Evolutionary conservation across 2,888 invertebrate species (phyloP).

Genomic region (Micropterix aruncella): DNA sequence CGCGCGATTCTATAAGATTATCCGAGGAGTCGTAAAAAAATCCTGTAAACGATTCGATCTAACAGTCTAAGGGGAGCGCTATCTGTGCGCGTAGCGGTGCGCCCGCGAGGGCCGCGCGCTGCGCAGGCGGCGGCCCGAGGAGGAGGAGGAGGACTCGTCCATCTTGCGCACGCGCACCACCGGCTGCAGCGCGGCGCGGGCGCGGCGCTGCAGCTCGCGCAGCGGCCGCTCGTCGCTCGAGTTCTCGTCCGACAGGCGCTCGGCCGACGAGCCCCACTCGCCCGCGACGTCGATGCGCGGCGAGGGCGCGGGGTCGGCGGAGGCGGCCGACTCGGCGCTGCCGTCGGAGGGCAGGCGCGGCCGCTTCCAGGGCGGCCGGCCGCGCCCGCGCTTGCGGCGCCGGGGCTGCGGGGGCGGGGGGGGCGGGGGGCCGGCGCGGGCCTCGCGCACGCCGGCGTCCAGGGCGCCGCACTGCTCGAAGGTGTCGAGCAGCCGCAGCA

Average conservation of each 20-base stretch:
- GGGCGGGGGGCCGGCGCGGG: conserved; percentile 16
- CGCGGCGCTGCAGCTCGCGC: conserved; percentile 10
- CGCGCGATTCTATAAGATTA: no score
- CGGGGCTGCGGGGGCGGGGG: conserved; percentile 26
- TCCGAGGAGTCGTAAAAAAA: no score
- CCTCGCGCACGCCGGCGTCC: conserved; percentile 24
- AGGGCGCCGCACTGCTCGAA: conserved; percentile 31
- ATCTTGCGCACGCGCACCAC: conserved; percentile 53
- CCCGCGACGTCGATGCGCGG: conserved; percentile 12
- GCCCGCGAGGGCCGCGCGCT: conserved; percentile 17
- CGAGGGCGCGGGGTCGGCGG: conserved; percentile 10
- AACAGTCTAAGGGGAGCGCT: no score
- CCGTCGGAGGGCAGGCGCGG: conserved; percentile 21
- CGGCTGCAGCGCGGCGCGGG: conserved; percentile 38
- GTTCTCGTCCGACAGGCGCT: conserved; percentile 3
- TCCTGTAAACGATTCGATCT: no score
- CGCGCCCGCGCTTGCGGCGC: conserved; percentile 60
- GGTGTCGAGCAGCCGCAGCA: conserved; percentile 29
- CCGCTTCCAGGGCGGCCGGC: conserved; percentile 64
- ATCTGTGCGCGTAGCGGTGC: conserved; percentile 16
- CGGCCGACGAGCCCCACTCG: conserved; percentile 8
- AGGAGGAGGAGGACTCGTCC: conserved; percentile 22
- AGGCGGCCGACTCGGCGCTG: conserved; percentile 20
- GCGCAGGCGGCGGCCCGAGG: conserved; percentile 22
- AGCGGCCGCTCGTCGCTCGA: conserved; percentile 2